Evolutionary conservation across 2,113 vertebrate species (phyloP), one percentile per base, ranked within the genome.

Genomic region (Dendrocopos noguchii): DNA sequence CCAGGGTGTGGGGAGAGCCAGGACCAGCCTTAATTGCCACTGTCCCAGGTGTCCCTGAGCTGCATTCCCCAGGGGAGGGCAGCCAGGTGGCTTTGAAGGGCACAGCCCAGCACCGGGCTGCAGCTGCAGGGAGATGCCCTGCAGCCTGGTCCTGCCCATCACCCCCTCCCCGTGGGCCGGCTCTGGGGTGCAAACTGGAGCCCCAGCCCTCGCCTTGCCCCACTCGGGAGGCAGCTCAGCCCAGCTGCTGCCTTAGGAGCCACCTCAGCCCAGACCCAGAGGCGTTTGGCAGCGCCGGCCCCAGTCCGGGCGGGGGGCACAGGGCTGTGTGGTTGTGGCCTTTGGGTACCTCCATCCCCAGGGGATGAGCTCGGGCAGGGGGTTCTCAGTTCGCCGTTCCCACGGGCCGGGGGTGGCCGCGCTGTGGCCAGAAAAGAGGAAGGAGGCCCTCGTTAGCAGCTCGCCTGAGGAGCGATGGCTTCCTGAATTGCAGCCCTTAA

Each of bases 401-500:
- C 0, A 0, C 9, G 36, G 65, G 33, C 1, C 1, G 27, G 76
- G 22, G 25, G 36, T 36, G 34, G 34, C 34, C 34, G 34, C 34
- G 34, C 34, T 36, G 34, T 16, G 57, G 17, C 74, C 3, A 4
- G 36, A 3, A 42, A 73, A 56, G 74, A 67, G 90, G 82, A 91
- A 74, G 87, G 80, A 79, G 86, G 52, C 52, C 36, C 85, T 88
- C 3, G 18, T 91, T 85, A 66, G 79, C 22, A 10, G 29, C 0
- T 1, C 0, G 1, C 15, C 55, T 66, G 74, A 47, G 78, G 91
- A 89, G 52, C 13, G 2, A 92, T 89, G 75, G 71, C 44, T 96
- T 96, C 96, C 96, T 93, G 87, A 89, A 77, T 60, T 87, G 71
- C 84, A 87, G 87, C 71, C 78, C 81, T 71, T 93, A 94, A 96